Base-by-base conservation (phyloP, 2,797 vertebrate species). In the Esox lucius region DNA sequence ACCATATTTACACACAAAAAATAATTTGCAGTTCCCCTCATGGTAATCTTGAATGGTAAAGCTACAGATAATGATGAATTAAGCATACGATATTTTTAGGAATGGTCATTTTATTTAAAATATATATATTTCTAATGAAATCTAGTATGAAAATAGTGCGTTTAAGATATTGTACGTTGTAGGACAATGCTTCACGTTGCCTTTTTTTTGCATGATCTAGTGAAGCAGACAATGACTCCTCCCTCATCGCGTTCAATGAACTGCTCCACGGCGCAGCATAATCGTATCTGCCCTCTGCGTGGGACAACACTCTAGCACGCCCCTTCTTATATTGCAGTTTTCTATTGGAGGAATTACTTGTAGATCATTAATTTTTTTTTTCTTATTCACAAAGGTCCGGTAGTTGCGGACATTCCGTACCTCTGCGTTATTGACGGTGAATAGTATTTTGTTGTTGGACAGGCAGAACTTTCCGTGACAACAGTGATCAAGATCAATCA, bases 271-370 rank as follows among this genome's bases (percentile, higher is more conserved):
- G 42, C 42, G 42, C 2, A 11, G 42, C 42, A 11, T 11, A 1
- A 46, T 46, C 42, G 42, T 2, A 46, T 2, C 42, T 2, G 42
- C 42, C 12, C 42, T 46, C 42, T 13, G 4, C 24, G 7, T 66
- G 5, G 22, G 5, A 56, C 15, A 64, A 17, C 39, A 42, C 31
- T 26, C 8, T 42, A 71, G 26, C 48, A 75, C 72, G 42, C 71
- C 69, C 33, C 48, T 70, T 16, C 16, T 1, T 9, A 26, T 16
- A 28, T 24, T 35, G 11, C 26, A 22, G 46, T 33, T 68, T 73
- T 68, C 79, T 56, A 87, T 90, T 89, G 88, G 88, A 67, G 74
- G 12, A 71, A 24, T 5, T 2, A 5, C 51, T 22, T 81, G 75
- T 81, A 78, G 42, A 17, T 81, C 56, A 68, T 8, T 9, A 59